Evolutionary conservation across 1,140 invertebrate genomes (phyloP).

Genomic region (Nasonia vitripennis): DNA sequence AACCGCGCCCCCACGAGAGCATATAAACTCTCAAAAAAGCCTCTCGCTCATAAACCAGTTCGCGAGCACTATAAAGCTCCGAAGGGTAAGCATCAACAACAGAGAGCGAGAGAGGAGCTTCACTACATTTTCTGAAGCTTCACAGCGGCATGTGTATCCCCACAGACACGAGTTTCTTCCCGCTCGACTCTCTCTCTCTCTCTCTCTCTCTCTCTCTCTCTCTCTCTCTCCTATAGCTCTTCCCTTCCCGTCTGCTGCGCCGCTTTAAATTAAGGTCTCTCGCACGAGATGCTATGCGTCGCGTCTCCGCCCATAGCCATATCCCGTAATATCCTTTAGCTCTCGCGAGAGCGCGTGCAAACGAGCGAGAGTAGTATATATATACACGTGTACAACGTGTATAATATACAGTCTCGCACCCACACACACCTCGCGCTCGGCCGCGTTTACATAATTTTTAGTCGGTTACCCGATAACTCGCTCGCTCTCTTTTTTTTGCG

Average conservation of each 20-base stretch:
- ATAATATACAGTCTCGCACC: neutral
- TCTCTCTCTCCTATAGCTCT: neutral
- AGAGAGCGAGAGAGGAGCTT: neutral
- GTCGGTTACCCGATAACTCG: constrained; percentile 13
- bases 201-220: too few relatives aligned
- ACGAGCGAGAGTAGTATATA: neutral
- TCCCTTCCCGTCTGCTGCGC: neutral
- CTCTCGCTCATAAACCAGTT: neutral
- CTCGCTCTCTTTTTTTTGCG: constrained; percentile 7
- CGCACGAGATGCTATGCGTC: constrained; percentile 19
- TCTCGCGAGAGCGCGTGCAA: neutral
- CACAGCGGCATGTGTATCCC: neutral
- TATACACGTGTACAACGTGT: neutral
- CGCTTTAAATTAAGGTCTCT: constrained; percentile 39
- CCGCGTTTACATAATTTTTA: constrained; percentile 26
- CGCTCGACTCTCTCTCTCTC: neutral
- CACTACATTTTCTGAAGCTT: neutral
- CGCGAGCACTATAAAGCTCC: neutral
- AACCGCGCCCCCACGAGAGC: neutral
- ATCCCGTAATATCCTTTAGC: constrained; percentile 25
- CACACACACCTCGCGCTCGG: constrained; percentile 12
- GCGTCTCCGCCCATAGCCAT: neutral
- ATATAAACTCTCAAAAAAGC: neutral
- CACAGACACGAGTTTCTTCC: neutral
- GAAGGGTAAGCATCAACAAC: neutral